Conservation (phyloP, 2,888 invertebrate species). For the Teleiodes luculella region DNA sequence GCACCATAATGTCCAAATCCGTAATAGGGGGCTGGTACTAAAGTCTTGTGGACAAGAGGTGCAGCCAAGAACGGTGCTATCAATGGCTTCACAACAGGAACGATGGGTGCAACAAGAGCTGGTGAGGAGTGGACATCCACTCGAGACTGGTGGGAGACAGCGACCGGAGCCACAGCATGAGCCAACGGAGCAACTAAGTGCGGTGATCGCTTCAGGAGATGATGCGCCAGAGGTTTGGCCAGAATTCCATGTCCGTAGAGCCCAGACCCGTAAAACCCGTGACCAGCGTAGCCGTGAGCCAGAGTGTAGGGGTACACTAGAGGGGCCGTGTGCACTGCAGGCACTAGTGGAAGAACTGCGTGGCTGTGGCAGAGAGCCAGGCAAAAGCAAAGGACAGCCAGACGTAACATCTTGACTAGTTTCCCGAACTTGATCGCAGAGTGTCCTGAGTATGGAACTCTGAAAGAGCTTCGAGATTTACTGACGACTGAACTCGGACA, state of each 20-base stretch:
- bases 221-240: constrained; percentile 40
- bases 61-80: constrained; percentile 43
- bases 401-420: constrained; percentile 45
- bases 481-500: constrained; percentile 36
- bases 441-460: not conserved
- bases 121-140: constrained; percentile 63
- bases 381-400: constrained; percentile 41
- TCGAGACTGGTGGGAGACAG: constrained; percentile 76
- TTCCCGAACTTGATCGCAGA: constrained; percentile 16
- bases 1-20: constrained; percentile 2
- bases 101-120: constrained; percentile 35
- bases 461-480: constrained; percentile 29
- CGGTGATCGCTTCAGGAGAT: constrained; percentile 58
- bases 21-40: constrained; percentile 32
- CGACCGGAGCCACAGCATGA: constrained; percentile 51
- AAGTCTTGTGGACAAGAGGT: constrained; percentile 37
- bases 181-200: constrained; percentile 40
- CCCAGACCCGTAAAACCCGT: constrained; percentile 31
- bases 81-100: constrained; percentile 43
- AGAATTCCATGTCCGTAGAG: constrained; percentile 27
- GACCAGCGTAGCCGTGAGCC: constrained; percentile 28
- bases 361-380: constrained; percentile 47
- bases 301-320: constrained; percentile 40
- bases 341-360: constrained; percentile 46
- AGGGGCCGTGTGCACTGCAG: constrained; percentile 40